phyloP scores from a whole-genome alignment of 1,140 invertebrate species.

The Armadillidium nasatum region DNA sequence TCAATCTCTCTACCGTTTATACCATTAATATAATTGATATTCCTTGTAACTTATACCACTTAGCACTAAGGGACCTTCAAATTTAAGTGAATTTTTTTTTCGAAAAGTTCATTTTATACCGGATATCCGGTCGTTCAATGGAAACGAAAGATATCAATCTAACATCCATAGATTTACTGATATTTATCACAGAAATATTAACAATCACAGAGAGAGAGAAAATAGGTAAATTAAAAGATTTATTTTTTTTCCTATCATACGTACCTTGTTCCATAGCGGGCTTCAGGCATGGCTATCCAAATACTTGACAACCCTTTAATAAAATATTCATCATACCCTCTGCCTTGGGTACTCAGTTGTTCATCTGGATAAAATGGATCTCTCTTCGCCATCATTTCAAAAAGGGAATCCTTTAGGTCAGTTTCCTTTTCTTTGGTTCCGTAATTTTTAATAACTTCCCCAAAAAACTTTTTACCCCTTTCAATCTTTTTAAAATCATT shows the following conservation, averaged over 20 bases:
- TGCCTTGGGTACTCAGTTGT: background rate
- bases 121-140: too few relatives aligned
- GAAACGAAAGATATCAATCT: too few relatives aligned
- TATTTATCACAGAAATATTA: too few relatives aligned
- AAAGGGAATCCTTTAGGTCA: background rate
- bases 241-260: background rate
- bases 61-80: too few relatives aligned
- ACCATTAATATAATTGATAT: too few relatives aligned
- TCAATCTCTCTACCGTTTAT: too few relatives aligned
- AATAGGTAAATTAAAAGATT: too few relatives aligned
- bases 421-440: background rate
- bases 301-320: background rate
- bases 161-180: too few relatives aligned
- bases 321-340: background rate
- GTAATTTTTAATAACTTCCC: background rate
- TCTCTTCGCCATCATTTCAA: background rate
- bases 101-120: too few relatives aligned
- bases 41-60: too few relatives aligned
- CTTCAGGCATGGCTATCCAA: background rate
- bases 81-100: too few relatives aligned
- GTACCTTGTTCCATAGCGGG: background rate
- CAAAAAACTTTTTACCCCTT: background rate
- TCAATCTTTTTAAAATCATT: background rate
- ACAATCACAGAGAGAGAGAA: too few relatives aligned
- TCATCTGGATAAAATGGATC: background rate